Percentiles rank a stretch among this genome's conserved stretches.
Conservation (phyloP, 1,140 invertebrate genomes). For the Bombus turneri region DNA sequence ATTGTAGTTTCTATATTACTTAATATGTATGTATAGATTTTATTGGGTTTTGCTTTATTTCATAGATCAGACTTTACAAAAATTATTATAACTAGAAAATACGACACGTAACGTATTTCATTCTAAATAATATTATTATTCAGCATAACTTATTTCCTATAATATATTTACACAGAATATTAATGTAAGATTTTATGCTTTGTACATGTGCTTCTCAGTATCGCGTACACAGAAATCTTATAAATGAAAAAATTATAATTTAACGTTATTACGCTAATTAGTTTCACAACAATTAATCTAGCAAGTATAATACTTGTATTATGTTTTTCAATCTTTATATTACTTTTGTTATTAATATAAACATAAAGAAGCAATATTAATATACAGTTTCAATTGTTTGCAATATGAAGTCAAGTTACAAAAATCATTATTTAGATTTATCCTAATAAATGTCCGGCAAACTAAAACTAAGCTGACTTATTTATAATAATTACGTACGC, state of each 20-base stretch:
- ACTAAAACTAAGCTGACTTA: background rate
- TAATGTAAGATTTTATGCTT: background rate
- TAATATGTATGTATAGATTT: background rate
- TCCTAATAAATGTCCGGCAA: slow-evolving; percentile 14
- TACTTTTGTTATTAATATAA: too few species aligned
- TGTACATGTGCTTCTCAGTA: background rate
- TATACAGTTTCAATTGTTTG: background rate
- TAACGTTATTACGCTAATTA: background rate
- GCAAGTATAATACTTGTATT: background rate
- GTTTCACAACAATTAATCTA: background rate
- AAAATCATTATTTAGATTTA: background rate
- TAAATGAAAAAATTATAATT: slow-evolving; percentile 1
- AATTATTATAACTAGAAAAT: background rate
- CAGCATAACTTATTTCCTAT: background rate
- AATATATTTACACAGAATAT: slow-evolving; percentile 12
- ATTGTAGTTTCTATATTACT: background rate
- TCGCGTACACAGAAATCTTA: background rate
- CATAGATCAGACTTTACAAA: background rate
- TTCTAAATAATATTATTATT: background rate
- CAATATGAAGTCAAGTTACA: background rate
- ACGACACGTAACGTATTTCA: background rate
- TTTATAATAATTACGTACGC: background rate
- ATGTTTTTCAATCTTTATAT: background rate
- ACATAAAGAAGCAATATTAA: background rate
- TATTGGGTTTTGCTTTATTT: background rate